Evolutionary conservation across 2,797 vertebrate species (phyloP).

Genomic region (Ataeniobius toweri): DNA sequence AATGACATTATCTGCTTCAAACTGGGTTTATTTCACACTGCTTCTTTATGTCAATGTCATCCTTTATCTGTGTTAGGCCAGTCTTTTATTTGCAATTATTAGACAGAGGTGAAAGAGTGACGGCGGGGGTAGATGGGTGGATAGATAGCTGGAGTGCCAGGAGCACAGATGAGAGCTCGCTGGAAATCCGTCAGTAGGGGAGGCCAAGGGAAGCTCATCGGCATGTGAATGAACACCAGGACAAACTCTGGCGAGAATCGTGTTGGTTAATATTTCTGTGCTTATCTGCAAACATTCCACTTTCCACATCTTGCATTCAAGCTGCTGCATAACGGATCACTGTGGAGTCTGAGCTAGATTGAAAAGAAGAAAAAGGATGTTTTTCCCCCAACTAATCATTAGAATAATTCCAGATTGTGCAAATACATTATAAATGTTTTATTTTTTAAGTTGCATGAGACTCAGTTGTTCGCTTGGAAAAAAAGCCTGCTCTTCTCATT

Average conservation of each 20-base stretch:
- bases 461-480: constrained; percentile 1
- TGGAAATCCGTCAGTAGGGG: constrained; percentile 37
- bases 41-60: constrained; percentile 41
- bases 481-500: not conserved
- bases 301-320: not conserved
- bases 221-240: not conserved
- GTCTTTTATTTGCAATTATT: constrained; percentile 41
- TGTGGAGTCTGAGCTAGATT: not conserved
- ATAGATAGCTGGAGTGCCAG: constrained; percentile 4
- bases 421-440: not conserved
- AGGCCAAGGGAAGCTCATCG: constrained; percentile 6
- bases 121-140: constrained; percentile 22
- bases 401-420: not conserved
- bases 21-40: constrained; percentile 36
- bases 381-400: not conserved
- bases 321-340: not conserved
- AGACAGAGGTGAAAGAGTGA: constrained; percentile 47
- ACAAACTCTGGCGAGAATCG: constrained; percentile 1
- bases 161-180: constrained; percentile 20
- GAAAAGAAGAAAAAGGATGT: not conserved
- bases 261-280: not conserved
- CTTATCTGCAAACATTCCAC: not conserved
- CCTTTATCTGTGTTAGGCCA: constrained; percentile 45
- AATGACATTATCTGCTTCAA: constrained; percentile 56
- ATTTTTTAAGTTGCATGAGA: not conserved